Percentiles rank a stretch among this genome's conserved stretches.
phyloP scores from a whole-genome alignment of 2,113 vertebrate species.

The Megaceryle maxima region DNA sequence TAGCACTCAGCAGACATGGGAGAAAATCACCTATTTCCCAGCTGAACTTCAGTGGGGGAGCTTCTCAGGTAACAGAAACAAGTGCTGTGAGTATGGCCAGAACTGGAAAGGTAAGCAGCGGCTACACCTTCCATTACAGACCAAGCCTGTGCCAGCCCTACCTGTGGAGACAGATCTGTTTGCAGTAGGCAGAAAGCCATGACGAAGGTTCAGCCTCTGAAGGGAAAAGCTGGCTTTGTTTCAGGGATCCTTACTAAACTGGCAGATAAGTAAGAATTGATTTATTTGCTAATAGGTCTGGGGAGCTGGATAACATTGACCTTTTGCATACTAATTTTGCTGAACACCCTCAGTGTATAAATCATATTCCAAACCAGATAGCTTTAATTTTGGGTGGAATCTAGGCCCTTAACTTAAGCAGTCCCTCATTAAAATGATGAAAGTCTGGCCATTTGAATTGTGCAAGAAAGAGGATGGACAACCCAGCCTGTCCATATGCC shows the following conservation, averaged over 20 bases:
- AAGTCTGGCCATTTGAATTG: background rate
- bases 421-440: background rate
- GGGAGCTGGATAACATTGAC: background rate
- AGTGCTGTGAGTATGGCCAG: background rate
- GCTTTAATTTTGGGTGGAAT: background rate
- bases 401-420: background rate
- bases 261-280: background rate
- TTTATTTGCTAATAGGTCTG: background rate
- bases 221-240: background rate
- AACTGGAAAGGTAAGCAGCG: background rate
- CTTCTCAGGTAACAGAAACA: background rate
- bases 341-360: background rate
- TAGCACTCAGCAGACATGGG: background rate
- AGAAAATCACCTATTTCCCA: background rate
- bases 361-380: background rate
- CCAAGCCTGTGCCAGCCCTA: fast-evolving
- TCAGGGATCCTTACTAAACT: background rate
- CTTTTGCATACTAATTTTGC: background rate
- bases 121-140: background rate
- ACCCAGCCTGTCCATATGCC: background rate
- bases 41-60: background rate
- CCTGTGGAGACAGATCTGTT: background rate
- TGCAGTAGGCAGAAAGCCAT: background rate
- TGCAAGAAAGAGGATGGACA: too few species aligned
- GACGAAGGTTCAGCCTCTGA: background rate